Conservation (phyloP, 2,113 vertebrate species). For the Tachuris rubrigastra region DNA sequence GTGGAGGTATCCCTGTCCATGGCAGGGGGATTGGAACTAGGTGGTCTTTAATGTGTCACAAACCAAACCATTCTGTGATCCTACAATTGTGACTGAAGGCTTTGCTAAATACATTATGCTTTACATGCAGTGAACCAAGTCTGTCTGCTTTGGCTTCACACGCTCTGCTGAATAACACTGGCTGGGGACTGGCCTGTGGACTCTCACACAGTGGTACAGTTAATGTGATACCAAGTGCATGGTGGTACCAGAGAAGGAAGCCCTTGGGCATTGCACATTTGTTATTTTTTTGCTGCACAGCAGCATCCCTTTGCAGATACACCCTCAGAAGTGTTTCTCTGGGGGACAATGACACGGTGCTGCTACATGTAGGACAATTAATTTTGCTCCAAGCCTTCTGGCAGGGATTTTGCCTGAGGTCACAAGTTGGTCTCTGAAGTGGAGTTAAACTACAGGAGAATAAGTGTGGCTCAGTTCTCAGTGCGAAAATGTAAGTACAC, state of each 20-base stretch:
- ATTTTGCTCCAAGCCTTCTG: background rate
- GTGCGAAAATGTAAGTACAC: background rate
- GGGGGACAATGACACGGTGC: background rate
- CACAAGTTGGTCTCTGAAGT: background rate
- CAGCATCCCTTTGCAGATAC: background rate
- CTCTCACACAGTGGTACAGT: background rate
- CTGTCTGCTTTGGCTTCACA: background rate
- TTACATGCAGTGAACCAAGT: background rate
- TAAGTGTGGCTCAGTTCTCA: background rate
- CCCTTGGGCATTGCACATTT: background rate
- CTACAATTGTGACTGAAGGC: background rate
- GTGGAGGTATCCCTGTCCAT: background rate
- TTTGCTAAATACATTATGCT: accelerated
- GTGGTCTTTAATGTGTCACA: background rate
- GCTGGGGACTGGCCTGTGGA: background rate
- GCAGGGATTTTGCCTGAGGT: background rate
- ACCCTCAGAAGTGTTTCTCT: background rate
- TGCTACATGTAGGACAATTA: background rate
- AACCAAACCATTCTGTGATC: background rate
- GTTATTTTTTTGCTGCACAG: background rate
- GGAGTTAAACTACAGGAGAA: background rate
- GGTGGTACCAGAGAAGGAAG: background rate
- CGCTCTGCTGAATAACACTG: accelerated
- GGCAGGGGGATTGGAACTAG: background rate
- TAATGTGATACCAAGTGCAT: accelerated